phyloP scores from a whole-genome alignment of 2,113 vertebrate genomes.

The Limnothrissa miodon region DNA sequence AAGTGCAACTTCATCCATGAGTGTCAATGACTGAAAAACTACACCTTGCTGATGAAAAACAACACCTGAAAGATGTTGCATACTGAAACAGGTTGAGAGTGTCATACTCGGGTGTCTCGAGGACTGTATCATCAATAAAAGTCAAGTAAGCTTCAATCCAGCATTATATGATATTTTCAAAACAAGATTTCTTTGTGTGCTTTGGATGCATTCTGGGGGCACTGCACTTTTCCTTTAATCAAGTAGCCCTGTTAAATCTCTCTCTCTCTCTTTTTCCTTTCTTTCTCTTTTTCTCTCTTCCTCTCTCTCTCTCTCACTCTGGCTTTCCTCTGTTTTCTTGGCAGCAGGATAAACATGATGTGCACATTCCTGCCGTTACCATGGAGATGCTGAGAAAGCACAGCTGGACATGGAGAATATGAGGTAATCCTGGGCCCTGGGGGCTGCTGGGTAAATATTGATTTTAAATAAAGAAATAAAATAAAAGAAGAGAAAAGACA shows the following conservation, averaged over 20 bases:
- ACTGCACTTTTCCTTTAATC: background rate
- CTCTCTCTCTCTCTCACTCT: slow-evolving; percentile 68
- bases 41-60: background rate
- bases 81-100: background rate
- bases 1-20: background rate
- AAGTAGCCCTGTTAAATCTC: background rate
- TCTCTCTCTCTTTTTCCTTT: slow-evolving; percentile 15
- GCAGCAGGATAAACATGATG: slow-evolving; percentile 86
- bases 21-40: background rate
- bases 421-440: slow-evolving; percentile 89
- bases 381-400: slow-evolving; percentile 88
- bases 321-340: slow-evolving; percentile 79
- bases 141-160: background rate
- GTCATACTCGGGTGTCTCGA: no score
- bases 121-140: background rate
- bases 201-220: background rate
- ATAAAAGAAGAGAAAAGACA: slow-evolving; percentile 65
- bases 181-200: background rate
- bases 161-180: background rate
- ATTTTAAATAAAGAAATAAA: slow-evolving; percentile 81
- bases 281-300: slow-evolving; percentile 40
- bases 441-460: slow-evolving; percentile 96
- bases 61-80: background rate
- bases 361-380: slow-evolving; percentile 88
- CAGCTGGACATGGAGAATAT: slow-evolving; percentile 89